Conservation (phyloP, 2,113 vertebrate genomes). For the Sigmodon hispidus region DNA sequence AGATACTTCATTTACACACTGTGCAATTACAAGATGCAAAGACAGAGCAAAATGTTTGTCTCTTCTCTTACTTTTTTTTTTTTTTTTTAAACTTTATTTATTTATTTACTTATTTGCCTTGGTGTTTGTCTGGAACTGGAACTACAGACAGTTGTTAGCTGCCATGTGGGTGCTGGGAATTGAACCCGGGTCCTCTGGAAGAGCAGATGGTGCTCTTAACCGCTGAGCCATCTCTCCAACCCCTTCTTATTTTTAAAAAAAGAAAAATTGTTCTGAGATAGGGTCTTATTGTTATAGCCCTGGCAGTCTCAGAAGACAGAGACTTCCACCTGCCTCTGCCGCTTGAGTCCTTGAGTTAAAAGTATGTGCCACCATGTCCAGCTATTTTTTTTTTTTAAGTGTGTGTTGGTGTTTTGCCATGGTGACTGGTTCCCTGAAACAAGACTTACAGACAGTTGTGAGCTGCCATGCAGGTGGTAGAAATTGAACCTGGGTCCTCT, state of each 20-base stretch:
- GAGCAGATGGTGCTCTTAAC: no score
- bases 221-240: no score
- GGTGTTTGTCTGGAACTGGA: no score
- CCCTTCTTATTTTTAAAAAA: neutral
- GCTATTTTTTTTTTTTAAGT: neutral
- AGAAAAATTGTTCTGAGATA: no score
- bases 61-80: neutral
- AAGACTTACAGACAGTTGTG: neutral
- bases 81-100: no score
- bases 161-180: no score
- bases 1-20: neutral
- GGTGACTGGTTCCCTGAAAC: neutral
- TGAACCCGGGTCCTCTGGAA: no score
- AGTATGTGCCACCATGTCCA: neutral
- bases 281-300: no score
- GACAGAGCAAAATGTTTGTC: neutral
- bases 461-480: neutral
- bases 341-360: neutral
- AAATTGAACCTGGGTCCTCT: neutral
- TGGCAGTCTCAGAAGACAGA: neutral
- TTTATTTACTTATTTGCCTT: no score
- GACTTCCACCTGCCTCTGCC: neutral
- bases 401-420: neutral
- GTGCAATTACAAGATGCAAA: neutral
- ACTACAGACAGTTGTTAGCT: no score